Conservation (phyloP, 2,113 vertebrate species). For the Pteruthius melanotis region DNA sequence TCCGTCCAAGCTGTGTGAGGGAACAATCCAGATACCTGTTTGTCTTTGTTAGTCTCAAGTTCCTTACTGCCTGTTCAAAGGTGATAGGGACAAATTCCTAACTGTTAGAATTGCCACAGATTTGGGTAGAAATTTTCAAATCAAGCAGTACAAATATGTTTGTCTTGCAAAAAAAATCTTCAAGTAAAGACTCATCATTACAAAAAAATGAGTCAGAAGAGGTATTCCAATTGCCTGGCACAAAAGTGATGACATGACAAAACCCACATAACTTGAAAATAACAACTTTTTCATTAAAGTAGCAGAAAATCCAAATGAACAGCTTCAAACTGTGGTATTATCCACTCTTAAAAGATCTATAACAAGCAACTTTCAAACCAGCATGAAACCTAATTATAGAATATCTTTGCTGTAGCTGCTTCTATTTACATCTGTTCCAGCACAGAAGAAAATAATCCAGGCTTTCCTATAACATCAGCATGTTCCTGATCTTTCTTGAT, state of each 20-base stretch:
- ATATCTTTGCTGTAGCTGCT: slow-evolving; percentile 48
- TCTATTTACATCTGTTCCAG: slow-evolving; percentile 67
- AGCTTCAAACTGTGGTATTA: slow-evolving; percentile 52
- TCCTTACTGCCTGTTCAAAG: not conserved
- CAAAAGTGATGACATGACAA: not conserved
- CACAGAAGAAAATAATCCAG: slow-evolving; percentile 45
- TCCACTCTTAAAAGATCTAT: slow-evolving; percentile 62
- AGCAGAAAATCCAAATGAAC: slow-evolving; percentile 45
- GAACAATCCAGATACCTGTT: not conserved
- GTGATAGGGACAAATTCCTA: not conserved
- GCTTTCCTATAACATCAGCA: slow-evolving; percentile 52
- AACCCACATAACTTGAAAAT: slow-evolving; percentile 38
- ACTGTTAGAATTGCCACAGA: not conserved
- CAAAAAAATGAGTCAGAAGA: not conserved
- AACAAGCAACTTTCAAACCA: slow-evolving; percentile 64
- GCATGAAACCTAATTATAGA: slow-evolving; percentile 68
- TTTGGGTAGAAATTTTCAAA: not conserved
- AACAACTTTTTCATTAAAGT: slow-evolving; percentile 63
- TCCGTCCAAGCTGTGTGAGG: not conserved
- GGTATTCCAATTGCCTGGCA: not conserved
- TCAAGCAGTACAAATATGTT: not conserved
- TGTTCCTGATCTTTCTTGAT: slow-evolving; percentile 48
- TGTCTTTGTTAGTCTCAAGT: not conserved
- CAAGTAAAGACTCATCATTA: not conserved
- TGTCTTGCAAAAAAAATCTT: not conserved